Base-by-base conservation (phyloP, 2,113 vertebrate genomes). In the Odocoileus hemionus region DNA sequence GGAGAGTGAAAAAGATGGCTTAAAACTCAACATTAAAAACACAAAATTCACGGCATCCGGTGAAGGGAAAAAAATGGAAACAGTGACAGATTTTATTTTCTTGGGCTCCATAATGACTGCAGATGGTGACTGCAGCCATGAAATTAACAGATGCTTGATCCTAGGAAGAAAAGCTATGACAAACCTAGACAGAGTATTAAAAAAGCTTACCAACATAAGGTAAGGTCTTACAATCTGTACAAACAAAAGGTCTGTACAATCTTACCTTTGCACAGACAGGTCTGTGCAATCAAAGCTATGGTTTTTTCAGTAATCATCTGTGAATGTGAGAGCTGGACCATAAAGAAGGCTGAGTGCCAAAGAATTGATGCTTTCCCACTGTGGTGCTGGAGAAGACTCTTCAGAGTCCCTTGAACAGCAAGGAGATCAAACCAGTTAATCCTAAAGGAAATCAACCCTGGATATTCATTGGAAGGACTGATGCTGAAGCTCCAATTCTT, bases 31-130 rank as follows among this genome's bases (percentile, higher is more conserved):
- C n/a, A 70, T 70, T 70, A 23, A 70, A 70, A 70, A 36, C 67
- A 39, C 1, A 0, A 70, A 70, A 10, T 5, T 39, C 10, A 36
- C 4, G 1, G 67, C 17, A 70, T 70, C 33, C 0, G 1, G 17
- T 70, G n/a, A 70, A 70, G n/a, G 19, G n/a, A 1, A 23, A 36
- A 67, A 36, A 70, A 50, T 19, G 16, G 52, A 17, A 54, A 54
- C 52, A 54, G 52, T 54, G 52, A 54, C 52, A 54, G 16, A 17
- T 54, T 54, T 54, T 12, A 70, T 36, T 36, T 70, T 70, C n/a
- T 11, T 70, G 64, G 19, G 64, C 36, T 36, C 9, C n/a, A 70
- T 36, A 70, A 70, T 70, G 19, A 36, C 19, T 70, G n/a, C n/a
- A 70, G 64, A 70, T 70, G 67, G 67, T 70, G 67, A 70, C 19